Evolutionary conservation across 2,888 invertebrate genomes (phyloP), one percentile per base, ranked within the genome.

Genomic region (Cerceris rybyensis): DNA sequence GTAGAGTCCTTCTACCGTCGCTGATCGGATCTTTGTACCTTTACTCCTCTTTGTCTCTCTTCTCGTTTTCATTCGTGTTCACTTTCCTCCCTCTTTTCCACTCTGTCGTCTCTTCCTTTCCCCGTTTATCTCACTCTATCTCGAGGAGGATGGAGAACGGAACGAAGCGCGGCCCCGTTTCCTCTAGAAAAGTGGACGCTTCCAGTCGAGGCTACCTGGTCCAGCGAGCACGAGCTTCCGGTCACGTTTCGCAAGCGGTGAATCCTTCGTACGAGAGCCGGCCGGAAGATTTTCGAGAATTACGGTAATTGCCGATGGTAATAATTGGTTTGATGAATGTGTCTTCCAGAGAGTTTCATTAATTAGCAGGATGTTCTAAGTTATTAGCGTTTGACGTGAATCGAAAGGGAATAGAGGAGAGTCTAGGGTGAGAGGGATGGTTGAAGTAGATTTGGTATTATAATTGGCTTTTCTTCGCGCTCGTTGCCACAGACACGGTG

Each of bases 111-210:
- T 68, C 72, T 69, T 65, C 17, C 67, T 63, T 59, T 63, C 61
- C 69, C 58, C 60, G 39, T 54, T 54, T 63, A 42, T 39, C 61
- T 54, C 42, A 16, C 49, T 52, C 43, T 60, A 8, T 46, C 59
- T 17, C 16, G 14, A 11, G 42, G 41, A 41, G 16, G 42, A 66
- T 60, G 65, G 70, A 75, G 77, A 70, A 79, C 75, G 75, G 74
- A 80, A 82, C 67, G 59, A 78, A 55, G 41, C 65, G 50, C 72
- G 70, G 76, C 58, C 81, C 59, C 72, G 71, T 87, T 88, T 87
- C 87, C 88, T 88, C 85, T 87, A 83, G 82, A 87, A 88, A 85
- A 88, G 85, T 88, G 89, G 86, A 86, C 77, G 87, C 86, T 86
- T 86, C 87, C 87, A 84, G 80, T 75, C 74, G 76, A 78, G 85